Conservation (phyloP, 2,888 invertebrate genomes). For the Seira sanloemensis region DNA sequence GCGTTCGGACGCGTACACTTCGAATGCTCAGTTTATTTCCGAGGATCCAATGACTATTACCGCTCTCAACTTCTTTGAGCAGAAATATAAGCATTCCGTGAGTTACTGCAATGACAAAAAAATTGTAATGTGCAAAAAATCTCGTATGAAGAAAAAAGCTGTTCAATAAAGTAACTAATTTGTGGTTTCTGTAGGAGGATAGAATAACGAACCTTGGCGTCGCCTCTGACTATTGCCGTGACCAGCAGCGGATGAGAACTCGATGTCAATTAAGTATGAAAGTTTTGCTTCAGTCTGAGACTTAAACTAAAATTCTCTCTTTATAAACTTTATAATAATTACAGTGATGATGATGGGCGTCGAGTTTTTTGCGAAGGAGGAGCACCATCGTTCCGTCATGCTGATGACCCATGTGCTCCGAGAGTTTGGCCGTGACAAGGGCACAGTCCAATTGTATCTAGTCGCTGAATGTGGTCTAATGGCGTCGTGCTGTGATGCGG, state of each 20-base stretch:
- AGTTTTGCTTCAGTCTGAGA: conserved; percentile 2
- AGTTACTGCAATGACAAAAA: too few species aligned
- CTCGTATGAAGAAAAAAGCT: too few species aligned
- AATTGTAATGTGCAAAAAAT: too few species aligned
- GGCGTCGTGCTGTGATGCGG: conserved; percentile 68
- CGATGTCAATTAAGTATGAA: conserved; percentile 71
- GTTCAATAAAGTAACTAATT: too few species aligned
- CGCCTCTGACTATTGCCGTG: conserved; percentile 73
- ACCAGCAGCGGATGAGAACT: conserved; percentile 64
- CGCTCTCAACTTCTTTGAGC: conserved; percentile 64
- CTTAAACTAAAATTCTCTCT: background rate
- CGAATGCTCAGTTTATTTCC: conserved; percentile 52
- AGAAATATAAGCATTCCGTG: conserved; percentile 67
- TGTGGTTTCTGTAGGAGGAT: conserved; percentile 14
- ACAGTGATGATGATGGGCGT: conserved; percentile 72
- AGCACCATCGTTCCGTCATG: conserved; percentile 69
- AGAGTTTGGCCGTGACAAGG: conserved; percentile 70
- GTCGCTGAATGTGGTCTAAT: conserved; percentile 67
- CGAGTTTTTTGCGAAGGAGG: conserved; percentile 66
- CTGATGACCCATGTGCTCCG: conserved; percentile 71
- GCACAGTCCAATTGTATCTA: conserved; percentile 63
- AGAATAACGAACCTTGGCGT: conserved; percentile 69
- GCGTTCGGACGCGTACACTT: conserved; percentile 63
- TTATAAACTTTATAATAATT: background rate
- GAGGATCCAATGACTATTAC: conserved; percentile 60